Base-by-base conservation (phyloP, 1,140 invertebrate species). In the Hesperophylax magnus region DNA sequence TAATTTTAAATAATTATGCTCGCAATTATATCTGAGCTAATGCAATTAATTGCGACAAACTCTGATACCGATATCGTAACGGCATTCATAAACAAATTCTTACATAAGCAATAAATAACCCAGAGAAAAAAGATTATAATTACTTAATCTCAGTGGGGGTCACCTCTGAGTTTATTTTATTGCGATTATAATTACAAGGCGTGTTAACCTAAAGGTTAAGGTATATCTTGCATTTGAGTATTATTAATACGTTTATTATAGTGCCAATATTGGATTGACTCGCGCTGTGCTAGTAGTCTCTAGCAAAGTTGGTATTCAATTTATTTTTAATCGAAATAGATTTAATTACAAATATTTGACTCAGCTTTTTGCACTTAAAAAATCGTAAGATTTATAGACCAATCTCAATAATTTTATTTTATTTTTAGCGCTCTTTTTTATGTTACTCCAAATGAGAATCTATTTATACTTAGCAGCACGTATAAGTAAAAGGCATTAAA, bases 91-190 rank as follows among this genome's bases (percentile, higher is more conserved):
- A 75, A 24, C 53, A 27, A 75, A 75, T 75, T 75, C 71, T 53
- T 75, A 15, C 9, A 15, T n/a, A 54, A 54, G 71, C 9, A 54
- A 75, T 75, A 75, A 75, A 75, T 75, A 52, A 6, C 31, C 17
- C 56, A 18, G 1, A 20, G 18, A 52, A 18, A 52, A 75, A 75
- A 75, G 17, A 54, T 31, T 22, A 31, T 75, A 75, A 75, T 75
- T 75, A 58, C 52, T 58, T 56, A 56, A 75, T 75, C 71, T 11
- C 71, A 75, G 71, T 58, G 24, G 71, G 71, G 71, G 71, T 54
- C 71, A 75, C 71, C 71, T 53, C 47, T 53, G 69, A 11, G 9
- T 61, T 20, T 61, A 61, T 47, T 47, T 47, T 47, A 47, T 58
- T 27, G 20, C 63, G 22, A 27, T 22, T 67, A 2, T 65, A 14